Base-by-base conservation (phyloP, 2,888 invertebrate genomes). In the Cheilosia vulpina region DNA sequence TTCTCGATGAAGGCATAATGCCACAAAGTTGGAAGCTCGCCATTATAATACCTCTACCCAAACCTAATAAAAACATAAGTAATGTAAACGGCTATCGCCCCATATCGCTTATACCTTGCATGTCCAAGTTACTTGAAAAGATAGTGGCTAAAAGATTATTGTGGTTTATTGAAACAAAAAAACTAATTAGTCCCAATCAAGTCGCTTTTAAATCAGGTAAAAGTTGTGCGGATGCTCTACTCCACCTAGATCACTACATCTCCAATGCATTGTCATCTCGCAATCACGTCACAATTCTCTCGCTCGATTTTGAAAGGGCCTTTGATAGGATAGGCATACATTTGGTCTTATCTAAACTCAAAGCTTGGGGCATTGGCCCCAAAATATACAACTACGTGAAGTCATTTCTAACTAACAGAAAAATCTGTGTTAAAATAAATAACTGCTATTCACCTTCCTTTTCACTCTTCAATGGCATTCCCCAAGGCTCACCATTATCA, bases 101-200 rank as follows among this genome's bases (percentile, higher is more conserved):
- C 7, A 71, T 78, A 15, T 71, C 71, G 0, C 47, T 78, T 1
- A 55, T 78, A 4, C 62, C 71, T 1, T 71, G 69, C 15, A 19
- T 71, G 24, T 63, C 55, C n/a, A 78, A 78, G 17, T 13, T 71
- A 7, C 34, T 78, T 2, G 62, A 68, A 34, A 77, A 77, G 58
- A 77, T 60, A 4, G 52, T 77, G 9, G 38, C 77, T 15, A 77
- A 52, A 45, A 21, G 53, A 2, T 19, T 62, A 3, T 45, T 55
- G 9, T 68, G 77, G 77, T 62, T 60, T 21, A 62, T 77, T 1
- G 34, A 52, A 9, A 24, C 60, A 31, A 65, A 72, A 4, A 58
- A 65, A 31, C 19, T 65, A 24, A 19, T 63, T 1, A 52, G 52
- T 5, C n/a, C 21, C 21, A 63, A 73, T 13, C 72, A 76, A 17